Conservation (phyloP, 2,797 vertebrate genomes). For the Thunnus albacares region DNA sequence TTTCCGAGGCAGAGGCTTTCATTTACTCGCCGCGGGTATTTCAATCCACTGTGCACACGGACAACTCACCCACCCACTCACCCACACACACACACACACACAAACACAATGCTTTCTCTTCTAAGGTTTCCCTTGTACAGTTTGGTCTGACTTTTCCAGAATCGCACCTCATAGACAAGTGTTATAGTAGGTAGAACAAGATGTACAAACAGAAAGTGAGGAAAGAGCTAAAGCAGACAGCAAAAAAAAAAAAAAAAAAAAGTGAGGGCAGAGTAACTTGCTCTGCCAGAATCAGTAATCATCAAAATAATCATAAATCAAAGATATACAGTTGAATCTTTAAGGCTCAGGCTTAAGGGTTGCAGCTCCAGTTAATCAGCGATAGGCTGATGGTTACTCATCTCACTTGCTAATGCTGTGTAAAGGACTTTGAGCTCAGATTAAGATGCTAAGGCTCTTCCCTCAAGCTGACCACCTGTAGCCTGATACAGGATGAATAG, state of each 20-base stretch:
- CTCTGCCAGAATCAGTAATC: not conserved
- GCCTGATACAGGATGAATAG: slow-evolving; percentile 21
- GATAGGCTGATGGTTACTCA: slow-evolving; percentile 43
- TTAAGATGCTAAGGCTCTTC: slow-evolving; percentile 49
- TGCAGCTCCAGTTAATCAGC: slow-evolving; percentile 46
- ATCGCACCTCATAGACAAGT: slow-evolving; percentile 31
- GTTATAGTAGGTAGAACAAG: slow-evolving; percentile 37
- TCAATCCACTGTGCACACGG: slow-evolving; percentile 41
- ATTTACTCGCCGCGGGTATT: slow-evolving; percentile 52
- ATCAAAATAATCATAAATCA: slow-evolving; percentile 27
- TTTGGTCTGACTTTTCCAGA: slow-evolving; percentile 18
- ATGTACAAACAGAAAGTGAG: slow-evolving; percentile 36
- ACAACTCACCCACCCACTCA: slow-evolving; percentile 33
- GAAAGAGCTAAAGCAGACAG: not conserved
- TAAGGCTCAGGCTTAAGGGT: not conserved
- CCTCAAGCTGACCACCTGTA: slow-evolving; percentile 35
- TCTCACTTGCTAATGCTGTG: slow-evolving; percentile 47
- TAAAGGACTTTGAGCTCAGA: slow-evolving; percentile 49
- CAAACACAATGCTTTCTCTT: slow-evolving; percentile 32
- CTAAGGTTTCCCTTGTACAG: slow-evolving; percentile 18
- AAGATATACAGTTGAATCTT: not conserved
- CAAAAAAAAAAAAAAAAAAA: too few relatives aligned
- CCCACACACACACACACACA: not conserved
- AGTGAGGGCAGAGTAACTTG: not conserved
- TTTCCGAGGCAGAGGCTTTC: slow-evolving; percentile 42